Evolutionary conservation across 2,888 invertebrate species (phyloP), one percentile per base, ranked within the genome.

Genomic region (Gymnosoma rotundatum): DNA sequence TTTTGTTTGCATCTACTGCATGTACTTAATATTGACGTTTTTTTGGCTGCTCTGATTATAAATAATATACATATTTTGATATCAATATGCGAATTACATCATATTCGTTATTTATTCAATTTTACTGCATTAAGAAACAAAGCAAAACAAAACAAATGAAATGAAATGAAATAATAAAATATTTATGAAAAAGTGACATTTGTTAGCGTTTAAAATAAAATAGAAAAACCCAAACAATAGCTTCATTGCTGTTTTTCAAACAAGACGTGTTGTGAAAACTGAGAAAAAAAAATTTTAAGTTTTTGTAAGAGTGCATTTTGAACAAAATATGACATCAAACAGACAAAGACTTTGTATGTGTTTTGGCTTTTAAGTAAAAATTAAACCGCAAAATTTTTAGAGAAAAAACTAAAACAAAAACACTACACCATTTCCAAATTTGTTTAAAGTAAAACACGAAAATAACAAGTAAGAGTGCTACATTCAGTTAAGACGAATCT

Each of bases 261-360:
- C 56, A 45, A 45, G 16, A 70, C 21, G 56, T 58, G n/a, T 48
- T 32, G 9, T 50, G 9, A 12, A 45, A 45, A 25, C n/a, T 21
- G 21, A 16, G 18, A 42, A n/a, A 14, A 58, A n/a, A 45, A n/a
- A n/a, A n/a, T n/a, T n/a, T n/a, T n/a, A 18, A 7, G 10, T 48
- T 50, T 54, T 50, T 50, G n/a, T 38, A 42, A 16, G 8, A 54
- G 42, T 54, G n/a, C 61, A 67, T 25, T 25, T 14, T 1, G n/a
- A 75, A 81, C 48, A 64, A 76, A 81, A 81, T 81, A 75, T 81
- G 81, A 81, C 81, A 81, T 58, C 63, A 58, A 81, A 75, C 81
- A 76, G 81, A 81, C 81, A 72, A 70, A 70, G 52, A 21, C 54
- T 50, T 45, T 25, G 21, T 54, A 0, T 14, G 56, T 21, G 36